Percentiles rank a stretch among this genome's conserved stretches.
Evolutionary conservation across 2,888 invertebrate genomes (phyloP).

Genomic region (Phasia obesa): DNA sequence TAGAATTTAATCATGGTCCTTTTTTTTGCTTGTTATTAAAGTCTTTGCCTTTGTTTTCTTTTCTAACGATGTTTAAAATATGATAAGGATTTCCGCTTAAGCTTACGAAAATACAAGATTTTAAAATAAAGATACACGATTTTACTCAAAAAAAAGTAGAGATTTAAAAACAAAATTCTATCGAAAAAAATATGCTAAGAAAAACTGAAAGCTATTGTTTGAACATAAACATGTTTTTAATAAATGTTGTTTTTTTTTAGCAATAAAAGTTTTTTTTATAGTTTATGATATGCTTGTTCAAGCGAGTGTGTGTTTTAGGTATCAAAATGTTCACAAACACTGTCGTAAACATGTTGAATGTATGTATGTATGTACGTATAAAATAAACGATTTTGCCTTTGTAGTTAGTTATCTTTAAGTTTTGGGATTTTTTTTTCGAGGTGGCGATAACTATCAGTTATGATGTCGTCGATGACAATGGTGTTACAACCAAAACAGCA

Average conservation of each 20-base stretch:
- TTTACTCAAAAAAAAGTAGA: constrained; percentile 15
- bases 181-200: constrained; percentile 38
- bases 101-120: constrained; percentile 43
- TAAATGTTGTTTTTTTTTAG: constrained; percentile 43
- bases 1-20: constrained; percentile 52
- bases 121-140: constrained; percentile 61
- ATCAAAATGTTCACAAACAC: neutral
- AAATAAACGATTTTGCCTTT: constrained; percentile 35
- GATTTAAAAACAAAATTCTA: constrained; percentile 52
- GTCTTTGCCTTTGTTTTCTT: constrained; percentile 46
- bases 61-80: constrained; percentile 60
- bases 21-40: neutral
- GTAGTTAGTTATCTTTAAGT: constrained; percentile 59
- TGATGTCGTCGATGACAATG: constrained; percentile 70
- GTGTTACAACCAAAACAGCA: constrained; percentile 65
- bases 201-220: constrained; percentile 58
- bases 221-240: constrained; percentile 62
- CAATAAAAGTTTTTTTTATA: constrained; percentile 44
- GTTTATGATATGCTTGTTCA: constrained; percentile 50
- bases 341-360: neutral
- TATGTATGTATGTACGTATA: neutral
- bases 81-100: constrained; percentile 57
- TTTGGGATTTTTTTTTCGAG: constrained; percentile 38
- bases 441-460: constrained; percentile 71
- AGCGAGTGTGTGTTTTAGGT: constrained; percentile 26